Evolutionary conservation across 2,888 invertebrate species (phyloP).

Genomic region (Pollenia labialis): DNA sequence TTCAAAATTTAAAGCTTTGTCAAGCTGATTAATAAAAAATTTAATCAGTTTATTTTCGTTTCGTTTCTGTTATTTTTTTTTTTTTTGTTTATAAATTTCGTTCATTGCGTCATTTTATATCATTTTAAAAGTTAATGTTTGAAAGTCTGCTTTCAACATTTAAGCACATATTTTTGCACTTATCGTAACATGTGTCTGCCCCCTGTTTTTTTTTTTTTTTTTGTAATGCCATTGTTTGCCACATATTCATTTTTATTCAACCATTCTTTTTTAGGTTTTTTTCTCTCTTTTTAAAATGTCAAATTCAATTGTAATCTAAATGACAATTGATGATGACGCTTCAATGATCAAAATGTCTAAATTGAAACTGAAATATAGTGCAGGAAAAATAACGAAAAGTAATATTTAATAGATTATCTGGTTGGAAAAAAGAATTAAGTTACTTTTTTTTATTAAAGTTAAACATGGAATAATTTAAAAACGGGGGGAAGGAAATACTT

Average conservation of each 20-base stretch:
- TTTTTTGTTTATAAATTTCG: too few relatives aligned
- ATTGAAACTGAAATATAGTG: not conserved
- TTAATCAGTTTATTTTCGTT: too few relatives aligned
- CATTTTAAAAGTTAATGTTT: conserved; percentile 1
- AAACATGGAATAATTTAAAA: too few relatives aligned
- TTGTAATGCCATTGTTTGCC: not conserved
- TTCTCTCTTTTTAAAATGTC: conserved; percentile 10
- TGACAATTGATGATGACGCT: conserved; percentile 40
- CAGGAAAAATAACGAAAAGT: not conserved
- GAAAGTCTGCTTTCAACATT: conserved; percentile 7
- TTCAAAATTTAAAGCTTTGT: not conserved
- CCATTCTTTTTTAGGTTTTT: not conserved
- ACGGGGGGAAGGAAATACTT: too few relatives aligned
- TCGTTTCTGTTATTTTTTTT: too few relatives aligned
- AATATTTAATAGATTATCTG: not conserved
- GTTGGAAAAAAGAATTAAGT: too few relatives aligned
- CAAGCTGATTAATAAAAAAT: too few relatives aligned
- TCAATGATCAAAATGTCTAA: conserved; percentile 23
- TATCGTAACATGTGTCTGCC: not conserved
- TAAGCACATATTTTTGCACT: not conserved
- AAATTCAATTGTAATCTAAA: conserved; percentile 38
- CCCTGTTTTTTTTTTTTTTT: not conserved
- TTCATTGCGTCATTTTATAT: too few relatives aligned
- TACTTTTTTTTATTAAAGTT: too few relatives aligned
- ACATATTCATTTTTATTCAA: not conserved